phyloP scores from a whole-genome alignment of 2,888 invertebrate species.

The Coelinius sp. region DNA sequence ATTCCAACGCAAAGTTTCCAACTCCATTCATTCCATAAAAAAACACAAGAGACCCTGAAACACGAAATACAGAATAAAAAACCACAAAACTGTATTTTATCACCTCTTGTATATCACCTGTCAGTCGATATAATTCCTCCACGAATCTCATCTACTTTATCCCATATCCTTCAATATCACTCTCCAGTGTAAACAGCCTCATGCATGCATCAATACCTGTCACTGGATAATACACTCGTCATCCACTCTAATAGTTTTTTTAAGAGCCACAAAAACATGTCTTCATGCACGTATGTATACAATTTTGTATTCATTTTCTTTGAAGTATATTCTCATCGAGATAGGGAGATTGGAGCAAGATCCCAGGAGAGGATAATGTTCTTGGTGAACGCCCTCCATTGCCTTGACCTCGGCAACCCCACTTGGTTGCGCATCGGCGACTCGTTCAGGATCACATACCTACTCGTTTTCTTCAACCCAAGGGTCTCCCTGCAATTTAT shows the following conservation, averaged over 20 bases:
- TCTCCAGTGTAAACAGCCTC: not conserved
- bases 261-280: not conserved
- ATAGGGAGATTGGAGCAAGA: conserved; percentile 23
- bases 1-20: not conserved
- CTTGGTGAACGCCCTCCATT: conserved; percentile 60
- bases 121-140: not conserved
- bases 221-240: conserved; percentile 14
- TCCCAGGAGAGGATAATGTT: conserved; percentile 36
- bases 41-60: not conserved
- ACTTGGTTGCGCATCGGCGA: conserved; percentile 47
- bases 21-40: not conserved
- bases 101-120: not conserved
- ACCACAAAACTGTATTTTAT: conserved; percentile 8
- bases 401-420: conserved; percentile 60
- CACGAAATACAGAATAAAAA: not conserved
- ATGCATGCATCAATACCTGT: conserved; percentile 17
- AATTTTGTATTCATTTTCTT: conserved; percentile 6
- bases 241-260: conserved; percentile 6
- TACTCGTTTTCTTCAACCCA: conserved; percentile 18
- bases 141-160: not conserved
- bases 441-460: conserved; percentile 16
- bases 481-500: conserved; percentile 23
- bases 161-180: conserved; percentile 9
- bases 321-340: conserved; percentile 18
- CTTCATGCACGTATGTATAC: not conserved